phyloP scores from a whole-genome alignment of 1,140 invertebrate genomes.

The Tetranychus urticae region DNA sequence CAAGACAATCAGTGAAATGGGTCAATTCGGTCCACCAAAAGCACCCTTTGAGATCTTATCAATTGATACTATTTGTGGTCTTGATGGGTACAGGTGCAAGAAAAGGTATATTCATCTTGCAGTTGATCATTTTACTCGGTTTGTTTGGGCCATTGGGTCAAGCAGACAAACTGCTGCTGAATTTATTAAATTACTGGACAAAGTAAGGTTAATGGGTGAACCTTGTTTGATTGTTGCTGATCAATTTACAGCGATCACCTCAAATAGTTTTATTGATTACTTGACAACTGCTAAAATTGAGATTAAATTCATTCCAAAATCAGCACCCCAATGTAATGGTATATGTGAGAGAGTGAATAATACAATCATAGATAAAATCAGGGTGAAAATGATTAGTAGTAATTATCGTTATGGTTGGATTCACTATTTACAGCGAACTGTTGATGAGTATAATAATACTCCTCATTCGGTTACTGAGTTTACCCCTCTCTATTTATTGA shows the following conservation, averaged over 20 bases:
- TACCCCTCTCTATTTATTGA: background rate
- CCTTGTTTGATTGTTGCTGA: background rate
- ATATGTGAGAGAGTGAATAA: slow-evolving; percentile 3
- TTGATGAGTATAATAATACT: slow-evolving; percentile 1
- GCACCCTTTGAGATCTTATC: background rate
- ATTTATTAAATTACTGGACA: background rate
- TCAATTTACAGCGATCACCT: background rate
- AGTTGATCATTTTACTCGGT: slow-evolving; percentile 2
- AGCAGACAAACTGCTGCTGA: background rate
- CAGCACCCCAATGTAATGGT: background rate
- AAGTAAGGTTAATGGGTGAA: background rate
- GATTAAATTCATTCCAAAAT: background rate
- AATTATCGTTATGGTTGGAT: background rate
- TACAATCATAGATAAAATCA: background rate
- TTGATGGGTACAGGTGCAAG: background rate
- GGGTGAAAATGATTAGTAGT: slow-evolving; percentile 1
- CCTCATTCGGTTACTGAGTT: background rate
- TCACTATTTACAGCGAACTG: background rate
- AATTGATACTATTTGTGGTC: background rate
- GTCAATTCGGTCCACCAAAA: background rate
- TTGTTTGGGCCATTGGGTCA: slow-evolving; percentile 1
- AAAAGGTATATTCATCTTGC: slow-evolving; percentile 1
- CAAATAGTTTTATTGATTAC: background rate
- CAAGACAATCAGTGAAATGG: background rate
- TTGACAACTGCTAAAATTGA: background rate